A percentile compares a stretch with the other conserved stretches of the same genome.
Conservation (phyloP, 37 sponge, comb jelly and placozoan species). For the Crambe crambe region DNA sequence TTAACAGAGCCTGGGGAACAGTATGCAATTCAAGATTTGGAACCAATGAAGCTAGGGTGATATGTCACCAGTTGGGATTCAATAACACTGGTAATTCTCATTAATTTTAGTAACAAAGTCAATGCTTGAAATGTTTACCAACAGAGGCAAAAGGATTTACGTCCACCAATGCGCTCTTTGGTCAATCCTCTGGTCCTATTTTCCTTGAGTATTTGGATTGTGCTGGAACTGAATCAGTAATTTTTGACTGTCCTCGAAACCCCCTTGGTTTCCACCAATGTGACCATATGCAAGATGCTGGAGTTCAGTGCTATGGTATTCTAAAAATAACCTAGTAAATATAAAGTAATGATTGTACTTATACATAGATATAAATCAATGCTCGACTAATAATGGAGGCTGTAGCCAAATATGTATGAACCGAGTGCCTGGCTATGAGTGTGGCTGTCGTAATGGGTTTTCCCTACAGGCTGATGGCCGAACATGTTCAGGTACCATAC, state of each 20-base stretch:
- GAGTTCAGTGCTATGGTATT: conserved; percentile 26
- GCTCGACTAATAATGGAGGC: conserved; percentile 31
- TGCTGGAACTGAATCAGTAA: conserved; percentile 2
- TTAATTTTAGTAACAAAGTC: not conserved
- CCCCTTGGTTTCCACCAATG: conserved; percentile 12
- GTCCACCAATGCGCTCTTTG: not conserved
- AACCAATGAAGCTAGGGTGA: not conserved
- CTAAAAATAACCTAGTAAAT: not conserved
- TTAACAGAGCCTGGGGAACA: conserved; percentile 9
- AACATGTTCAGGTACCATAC: conserved; percentile 23
- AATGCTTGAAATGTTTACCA: not conserved
- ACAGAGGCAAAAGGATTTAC: not conserved
- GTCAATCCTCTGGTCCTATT: conserved; percentile 9
- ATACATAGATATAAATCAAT: conserved; percentile 50
- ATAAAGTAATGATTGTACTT: not conserved
- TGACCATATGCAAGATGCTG: conserved; percentile 30
- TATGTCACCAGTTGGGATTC: not conserved
- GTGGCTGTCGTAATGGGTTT: conserved; percentile 34
- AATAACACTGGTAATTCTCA: not conserved
- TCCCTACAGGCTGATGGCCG: not conserved
- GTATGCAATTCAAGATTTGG: conserved; percentile 20
- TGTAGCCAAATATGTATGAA: conserved; percentile 45
- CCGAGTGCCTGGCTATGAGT: conserved; percentile 17
- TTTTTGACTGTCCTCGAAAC: not conserved
- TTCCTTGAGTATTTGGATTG: conserved; percentile 20